Percentiles rank a stretch among this genome's conserved stretches.
phyloP scores from a whole-genome alignment of 2,113 vertebrate genomes.

The Sitta europaea region DNA sequence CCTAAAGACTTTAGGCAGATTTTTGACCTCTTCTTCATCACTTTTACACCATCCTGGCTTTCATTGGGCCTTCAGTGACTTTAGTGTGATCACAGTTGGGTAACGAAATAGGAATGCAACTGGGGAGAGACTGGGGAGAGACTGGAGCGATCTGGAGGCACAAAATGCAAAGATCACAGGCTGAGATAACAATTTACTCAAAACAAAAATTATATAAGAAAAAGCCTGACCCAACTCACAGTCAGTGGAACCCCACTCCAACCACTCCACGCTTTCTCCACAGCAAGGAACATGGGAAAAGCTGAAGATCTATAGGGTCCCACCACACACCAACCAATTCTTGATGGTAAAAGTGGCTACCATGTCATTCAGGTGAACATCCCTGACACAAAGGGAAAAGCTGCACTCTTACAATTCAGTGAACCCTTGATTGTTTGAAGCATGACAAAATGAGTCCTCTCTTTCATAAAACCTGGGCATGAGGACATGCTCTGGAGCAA shows the following conservation, averaged over 20 bases:
- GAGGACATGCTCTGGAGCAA: rapidly evolving
- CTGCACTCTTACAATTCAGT: not conserved
- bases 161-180: too few relatives aligned
- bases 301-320: not conserved
- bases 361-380: not conserved
- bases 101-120: not conserved
- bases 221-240: not conserved
- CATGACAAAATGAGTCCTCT: not conserved
- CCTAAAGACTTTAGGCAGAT: not conserved
- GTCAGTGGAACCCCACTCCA: too few relatives aligned
- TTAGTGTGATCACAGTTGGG: not conserved
- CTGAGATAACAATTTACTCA: not conserved
- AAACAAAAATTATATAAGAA: not conserved
- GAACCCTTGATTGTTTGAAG: not conserved
- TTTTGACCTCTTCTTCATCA: not conserved
- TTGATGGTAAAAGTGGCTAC: not conserved
- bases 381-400: rapidly evolving
- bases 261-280: rapidly evolving
- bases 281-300: rapidly evolving
- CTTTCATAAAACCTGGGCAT: not conserved
- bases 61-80: not conserved
- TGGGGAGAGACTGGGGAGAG: not conserved
- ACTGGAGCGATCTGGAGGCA: too few relatives aligned
- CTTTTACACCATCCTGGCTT: not conserved
- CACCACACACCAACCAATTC: not conserved